These are phyloP conservation scores for Octomys mimax DNA, from an alignment of 2,797 vertebrate species.

Conservation along the genomic window DNA sequence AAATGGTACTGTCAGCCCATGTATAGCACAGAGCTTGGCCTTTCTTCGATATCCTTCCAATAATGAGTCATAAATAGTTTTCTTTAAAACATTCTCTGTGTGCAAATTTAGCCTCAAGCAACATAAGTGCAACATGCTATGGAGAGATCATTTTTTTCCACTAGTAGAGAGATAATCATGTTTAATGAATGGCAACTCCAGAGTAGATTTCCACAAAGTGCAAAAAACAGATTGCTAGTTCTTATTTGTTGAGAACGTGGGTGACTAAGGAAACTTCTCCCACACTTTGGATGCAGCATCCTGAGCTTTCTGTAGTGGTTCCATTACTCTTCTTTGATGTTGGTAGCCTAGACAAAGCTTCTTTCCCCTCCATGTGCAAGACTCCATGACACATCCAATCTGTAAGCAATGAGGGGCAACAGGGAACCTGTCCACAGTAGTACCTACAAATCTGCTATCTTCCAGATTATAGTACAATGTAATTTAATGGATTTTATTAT, in stretches of 20 bases:
- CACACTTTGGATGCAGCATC: background rate
- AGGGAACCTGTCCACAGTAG: background rate
- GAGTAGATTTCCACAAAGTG: background rate
- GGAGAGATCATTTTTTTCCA: constrained; percentile 11
- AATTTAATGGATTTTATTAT: constrained; percentile 32
- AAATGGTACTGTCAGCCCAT: background rate
- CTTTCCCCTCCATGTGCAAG: too few relatives aligned
- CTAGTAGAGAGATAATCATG: background rate
- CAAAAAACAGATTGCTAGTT: background rate
- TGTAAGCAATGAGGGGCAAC: background rate
- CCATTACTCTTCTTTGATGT: background rate
- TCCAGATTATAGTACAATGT: background rate
- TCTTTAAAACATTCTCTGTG: background rate
- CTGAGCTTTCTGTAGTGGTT: background rate
- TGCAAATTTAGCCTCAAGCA: constrained; percentile 15
- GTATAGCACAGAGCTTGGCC: background rate
- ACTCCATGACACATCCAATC: background rate
- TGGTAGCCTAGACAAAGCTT: background rate
- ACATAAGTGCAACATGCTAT: background rate
- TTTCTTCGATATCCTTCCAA: constrained; percentile 52
- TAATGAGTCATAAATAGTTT: background rate
- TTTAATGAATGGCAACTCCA: background rate
- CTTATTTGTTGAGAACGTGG: background rate
- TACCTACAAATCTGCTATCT: constrained; percentile 18
- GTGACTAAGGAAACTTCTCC: background rate